phyloP scores from a whole-genome alignment of 2,113 vertebrate genomes.

The Mus musculus region GRCm39 chr3:46457501-46458000 shows the following conservation, averaged over 20 bases:
- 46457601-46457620: background rate
- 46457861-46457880: background rate
- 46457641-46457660: background rate
- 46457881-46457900: background rate
- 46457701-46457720: too few species aligned
- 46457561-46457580: too few species aligned
- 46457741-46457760: background rate
- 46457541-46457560: background rate
- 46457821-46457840: background rate
- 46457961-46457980: background rate
- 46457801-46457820: background rate
- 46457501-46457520: too few species aligned
- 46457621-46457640: rapidly evolving
- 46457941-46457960: background rate
- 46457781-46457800: background rate
- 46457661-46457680: background rate
- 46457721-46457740: background rate
- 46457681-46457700: background rate
- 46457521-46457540: background rate
- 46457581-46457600: background rate
- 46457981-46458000: background rate
- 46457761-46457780: background rate
- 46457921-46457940: background rate
- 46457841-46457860: background rate
- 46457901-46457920: background rate